Percentiles rank a stretch among this genome's conserved stretches.
Conservation (phyloP, 1,140 invertebrate species). For the Dendroctonus valens region DNA sequence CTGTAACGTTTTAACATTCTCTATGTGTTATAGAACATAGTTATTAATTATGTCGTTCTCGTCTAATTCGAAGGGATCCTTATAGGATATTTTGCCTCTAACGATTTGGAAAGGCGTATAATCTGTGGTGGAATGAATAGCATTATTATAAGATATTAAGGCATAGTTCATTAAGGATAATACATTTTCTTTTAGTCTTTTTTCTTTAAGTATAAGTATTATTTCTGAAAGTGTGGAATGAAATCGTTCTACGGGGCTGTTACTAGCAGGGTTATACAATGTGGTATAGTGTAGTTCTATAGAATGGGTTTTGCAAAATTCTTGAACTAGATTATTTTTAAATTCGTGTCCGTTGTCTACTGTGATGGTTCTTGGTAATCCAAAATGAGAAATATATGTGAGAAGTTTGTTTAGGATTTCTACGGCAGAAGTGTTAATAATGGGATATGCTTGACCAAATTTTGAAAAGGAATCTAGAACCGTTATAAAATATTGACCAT, state of each 20-base stretch:
- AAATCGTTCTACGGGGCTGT: conserved; percentile 10
- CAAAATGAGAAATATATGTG: conserved; percentile 6
- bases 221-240: conserved; percentile 8
- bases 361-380: conserved; percentile 2
- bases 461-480: conserved; percentile 16
- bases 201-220: conserved; percentile 9
- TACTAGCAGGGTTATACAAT: conserved; percentile 2
- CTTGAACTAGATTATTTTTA: conserved; percentile 7
- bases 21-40: conserved; percentile 3
- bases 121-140: conserved; percentile 7
- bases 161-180: conserved; percentile 3
- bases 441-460: conserved; percentile 15
- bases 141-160: conserved; percentile 12
- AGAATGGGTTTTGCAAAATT: conserved; percentile 10
- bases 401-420: conserved; percentile 11
- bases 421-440: neutral
- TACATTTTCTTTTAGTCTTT: conserved; percentile 7
- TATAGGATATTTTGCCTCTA: conserved; percentile 1
- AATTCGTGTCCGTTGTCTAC: conserved; percentile 11
- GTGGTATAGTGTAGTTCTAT: conserved; percentile 20
- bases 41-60: neutral
- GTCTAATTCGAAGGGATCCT: conserved; percentile 2
- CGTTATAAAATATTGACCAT: conserved; percentile 2
- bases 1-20: conserved; percentile 13
- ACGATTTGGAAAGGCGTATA: conserved; percentile 9